Evolutionary conservation across 2,888 invertebrate species (phyloP).

Genomic region (Nephrotoma appendiculata): DNA sequence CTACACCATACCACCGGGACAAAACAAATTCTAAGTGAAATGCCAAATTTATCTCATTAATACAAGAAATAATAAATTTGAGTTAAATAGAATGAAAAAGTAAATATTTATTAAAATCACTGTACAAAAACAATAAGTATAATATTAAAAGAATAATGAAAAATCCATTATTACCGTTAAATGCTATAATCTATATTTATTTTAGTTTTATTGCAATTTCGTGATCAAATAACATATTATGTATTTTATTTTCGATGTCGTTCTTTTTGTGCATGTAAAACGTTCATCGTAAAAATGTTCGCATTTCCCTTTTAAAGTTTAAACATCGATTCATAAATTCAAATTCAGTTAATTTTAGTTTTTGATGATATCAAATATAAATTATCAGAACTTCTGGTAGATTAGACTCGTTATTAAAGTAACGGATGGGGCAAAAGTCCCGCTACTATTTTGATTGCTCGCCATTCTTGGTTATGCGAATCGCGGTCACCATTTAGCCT

Average conservation of each 20-base stretch:
- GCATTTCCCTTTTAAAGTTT: neutral
- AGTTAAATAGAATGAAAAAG: neutral
- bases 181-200: neutral
- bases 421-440: no score
- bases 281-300: neutral
- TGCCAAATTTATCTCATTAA: no score
- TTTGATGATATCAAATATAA: no score
- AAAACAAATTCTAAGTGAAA: no score
- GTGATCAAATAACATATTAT: neutral
- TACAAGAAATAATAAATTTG: neutral
- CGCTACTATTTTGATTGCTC: no score
- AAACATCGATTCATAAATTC: neutral
- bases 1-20: no score
- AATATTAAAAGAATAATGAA: neutral
- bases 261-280: no score
- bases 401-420: no score
- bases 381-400: no score
- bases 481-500: no score
- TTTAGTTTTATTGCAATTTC: neutral
- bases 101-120: neutral
- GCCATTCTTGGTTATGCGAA: no score
- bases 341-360: neutral
- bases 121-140: neutral
- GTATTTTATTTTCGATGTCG: no score
- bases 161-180: neutral